Percentiles rank a stretch among this genome's conserved stretches.
Conservation (phyloP, 2,888 invertebrate genomes). For the Salticus scenicus region DNA sequence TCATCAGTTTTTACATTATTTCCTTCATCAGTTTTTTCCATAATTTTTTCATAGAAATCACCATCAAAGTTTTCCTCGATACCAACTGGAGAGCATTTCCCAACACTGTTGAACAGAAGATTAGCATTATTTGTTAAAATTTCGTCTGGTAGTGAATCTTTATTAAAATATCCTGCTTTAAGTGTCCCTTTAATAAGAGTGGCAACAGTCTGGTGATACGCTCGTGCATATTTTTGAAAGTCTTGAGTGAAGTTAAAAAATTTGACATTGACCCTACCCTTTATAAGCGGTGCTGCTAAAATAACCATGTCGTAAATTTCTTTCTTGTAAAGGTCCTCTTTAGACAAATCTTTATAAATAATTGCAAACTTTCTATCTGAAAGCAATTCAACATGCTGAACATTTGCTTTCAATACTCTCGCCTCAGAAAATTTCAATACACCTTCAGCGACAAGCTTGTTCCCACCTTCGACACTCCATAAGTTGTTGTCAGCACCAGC, state of each 20-base stretch:
- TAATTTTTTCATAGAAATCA: neutral
- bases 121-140: constrained; percentile 78
- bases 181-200: constrained; percentile 79
- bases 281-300: constrained; percentile 79
- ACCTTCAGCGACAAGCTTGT: constrained; percentile 77
- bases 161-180: constrained; percentile 75
- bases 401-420: constrained; percentile 72
- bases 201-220: constrained; percentile 79
- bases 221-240: constrained; percentile 75
- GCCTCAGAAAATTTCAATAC: constrained; percentile 77
- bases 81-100: constrained; percentile 40
- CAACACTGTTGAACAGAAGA: constrained; percentile 78
- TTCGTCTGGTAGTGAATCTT: constrained; percentile 73
- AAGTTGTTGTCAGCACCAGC: constrained; percentile 79
- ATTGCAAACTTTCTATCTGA: constrained; percentile 29
- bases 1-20: neutral
- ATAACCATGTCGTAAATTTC: constrained; percentile 79
- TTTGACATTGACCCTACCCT: constrained; percentile 76
- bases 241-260: constrained; percentile 77
- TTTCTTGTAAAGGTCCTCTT: neutral
- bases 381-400: constrained; percentile 64
- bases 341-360: constrained; percentile 31
- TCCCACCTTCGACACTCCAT: constrained; percentile 81
- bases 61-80: neutral
- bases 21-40: constrained; percentile 33